Conservation (phyloP, 2,797 vertebrate species). For the Natrix natrix region DNA sequence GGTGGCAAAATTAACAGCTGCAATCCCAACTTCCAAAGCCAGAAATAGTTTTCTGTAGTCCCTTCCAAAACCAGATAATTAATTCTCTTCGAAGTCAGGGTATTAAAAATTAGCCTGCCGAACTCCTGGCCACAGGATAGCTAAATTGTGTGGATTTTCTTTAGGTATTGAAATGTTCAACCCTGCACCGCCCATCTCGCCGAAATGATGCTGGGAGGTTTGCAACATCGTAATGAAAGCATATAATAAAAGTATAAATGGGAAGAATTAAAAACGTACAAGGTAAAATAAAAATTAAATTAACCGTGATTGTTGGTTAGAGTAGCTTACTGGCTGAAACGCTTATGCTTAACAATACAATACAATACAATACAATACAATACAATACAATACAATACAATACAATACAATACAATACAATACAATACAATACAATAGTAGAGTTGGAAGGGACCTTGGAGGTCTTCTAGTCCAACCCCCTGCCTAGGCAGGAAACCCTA, state of each 20-base stretch:
- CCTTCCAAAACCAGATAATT: not conserved
- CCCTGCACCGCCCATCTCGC: not conserved
- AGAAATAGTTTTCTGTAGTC: not conserved
- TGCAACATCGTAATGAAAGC: not conserved
- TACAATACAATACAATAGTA: too few species aligned
- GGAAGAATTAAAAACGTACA: not conserved
- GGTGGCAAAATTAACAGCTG: not conserved
- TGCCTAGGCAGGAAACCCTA: too few species aligned
- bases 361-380: too few species aligned
- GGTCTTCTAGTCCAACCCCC: too few species aligned
- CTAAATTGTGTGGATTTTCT: not conserved
- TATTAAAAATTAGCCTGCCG: not conserved
- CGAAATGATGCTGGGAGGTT: not conserved
- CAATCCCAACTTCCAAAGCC: not conserved
- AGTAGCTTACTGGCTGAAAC: not conserved
- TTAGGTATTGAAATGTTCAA: not conserved
- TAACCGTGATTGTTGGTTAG: not conserved
- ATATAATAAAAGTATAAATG: not conserved
- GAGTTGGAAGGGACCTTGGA: too few species aligned
- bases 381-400: too few species aligned
- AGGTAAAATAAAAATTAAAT: not conserved
- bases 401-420: too few species aligned
- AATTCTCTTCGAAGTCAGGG: not conserved
- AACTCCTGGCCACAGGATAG: not conserved
- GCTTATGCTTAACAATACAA: not conserved